Evolutionary conservation across 1,140 invertebrate species (phyloP).

Genomic region (Drosophila melanogaster): Release_6_plus_ISO1_MT NT_033777.3:17897501-17898000

Average conservation of each 20-base stretch:
- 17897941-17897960: constrained; percentile 69
- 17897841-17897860: constrained; percentile 24
- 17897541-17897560: constrained; percentile 77
- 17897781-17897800: constrained; percentile 75
- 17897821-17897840: not conserved
- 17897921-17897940: constrained; percentile 38
- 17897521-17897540: constrained; percentile 70
- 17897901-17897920: constrained; percentile 14
- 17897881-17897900: constrained; percentile 61
- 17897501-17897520: constrained; percentile 56
- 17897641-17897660: constrained; percentile 12
- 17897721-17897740: constrained; percentile 60
- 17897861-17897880: constrained; percentile 77
- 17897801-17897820: constrained; percentile 20
- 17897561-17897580: constrained; percentile 65
- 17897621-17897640: constrained; percentile 30
- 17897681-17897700: constrained; percentile 65
- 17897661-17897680: constrained; percentile 51
- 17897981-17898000: constrained; percentile 28
- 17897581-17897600: constrained; percentile 51
- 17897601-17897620: constrained; percentile 23
- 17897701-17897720: constrained; percentile 59
- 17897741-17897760: constrained; percentile 42
- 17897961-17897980: constrained; percentile 77
- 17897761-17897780: constrained; percentile 74